Evolutionary conservation across 2,113 vertebrate species (phyloP).

Genomic region (Macaca mulatta): DNA sequence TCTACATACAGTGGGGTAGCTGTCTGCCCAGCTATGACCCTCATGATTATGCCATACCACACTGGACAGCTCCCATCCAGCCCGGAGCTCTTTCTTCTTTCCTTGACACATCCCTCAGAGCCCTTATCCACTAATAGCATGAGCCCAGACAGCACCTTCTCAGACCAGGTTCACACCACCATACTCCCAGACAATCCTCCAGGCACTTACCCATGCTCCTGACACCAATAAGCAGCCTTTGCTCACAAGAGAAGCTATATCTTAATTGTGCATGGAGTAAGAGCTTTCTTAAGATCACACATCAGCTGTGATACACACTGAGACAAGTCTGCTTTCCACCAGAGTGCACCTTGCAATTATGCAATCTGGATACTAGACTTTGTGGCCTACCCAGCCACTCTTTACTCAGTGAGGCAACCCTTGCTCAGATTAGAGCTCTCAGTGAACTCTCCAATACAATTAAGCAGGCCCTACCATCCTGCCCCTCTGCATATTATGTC

Average conservation of each 20-base stretch:
- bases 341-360: not conserved
- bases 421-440: not conserved
- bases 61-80: not conserved
- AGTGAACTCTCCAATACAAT: not conserved
- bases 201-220: not conserved
- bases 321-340: not conserved
- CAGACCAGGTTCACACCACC: not conserved
- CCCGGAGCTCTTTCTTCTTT: not conserved
- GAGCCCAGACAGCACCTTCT: not conserved
- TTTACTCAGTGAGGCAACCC: not conserved
- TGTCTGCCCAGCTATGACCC: not conserved
- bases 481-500: not conserved
- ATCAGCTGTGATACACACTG: not conserved
- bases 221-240: not conserved
- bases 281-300: not conserved
- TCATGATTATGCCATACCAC: not conserved
- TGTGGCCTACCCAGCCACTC: not conserved
- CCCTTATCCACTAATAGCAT: not conserved
- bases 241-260: not conserved
- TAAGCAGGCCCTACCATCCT: not conserved
- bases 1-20: not conserved
- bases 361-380: not conserved
- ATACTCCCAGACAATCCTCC: not conserved
- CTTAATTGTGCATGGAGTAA: not conserved
- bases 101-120: not conserved